A percentile compares a stretch with the other conserved stretches of the same genome.
Evolutionary conservation across 2,888 invertebrate species (phyloP).

Genomic region (Caenorhabditis doughertyi): DNA sequence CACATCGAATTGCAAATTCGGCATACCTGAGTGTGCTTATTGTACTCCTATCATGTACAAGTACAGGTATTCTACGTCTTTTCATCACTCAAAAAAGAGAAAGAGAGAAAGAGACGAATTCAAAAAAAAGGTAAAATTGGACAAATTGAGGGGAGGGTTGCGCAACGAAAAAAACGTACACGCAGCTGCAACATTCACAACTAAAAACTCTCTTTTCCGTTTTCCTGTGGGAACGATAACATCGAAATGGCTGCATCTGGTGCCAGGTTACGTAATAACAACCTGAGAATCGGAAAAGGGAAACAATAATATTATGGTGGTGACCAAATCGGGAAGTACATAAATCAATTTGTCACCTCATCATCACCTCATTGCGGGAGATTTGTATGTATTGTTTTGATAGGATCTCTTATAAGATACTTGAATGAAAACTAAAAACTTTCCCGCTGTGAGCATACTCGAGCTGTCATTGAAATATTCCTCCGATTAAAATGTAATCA

Average conservation of each 20-base stretch:
- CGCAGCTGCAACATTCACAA: conserved; percentile 45
- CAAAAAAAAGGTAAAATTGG: conserved; percentile 25
- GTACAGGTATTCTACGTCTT: conserved; percentile 17
- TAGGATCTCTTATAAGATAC: conserved; percentile 27
- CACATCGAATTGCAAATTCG: conserved; percentile 59
- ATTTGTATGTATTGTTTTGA: conserved; percentile 51
- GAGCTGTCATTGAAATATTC: conserved; percentile 35
- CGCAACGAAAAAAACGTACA: conserved; percentile 37
- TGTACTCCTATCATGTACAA: neutral
- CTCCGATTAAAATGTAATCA: conserved; percentile 59
- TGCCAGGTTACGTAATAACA: conserved; percentile 53
- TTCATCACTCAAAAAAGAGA: conserved; percentile 9
- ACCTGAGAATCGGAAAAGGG: conserved; percentile 24
- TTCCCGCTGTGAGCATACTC: conserved; percentile 27
- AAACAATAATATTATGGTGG: conserved; percentile 33
- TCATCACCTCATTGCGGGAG: conserved; percentile 29
- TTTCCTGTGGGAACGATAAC: conserved; percentile 32
- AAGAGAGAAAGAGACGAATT: conserved; percentile 34
- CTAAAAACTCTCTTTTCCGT: conserved; percentile 12
- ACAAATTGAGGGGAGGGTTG: conserved; percentile 35
- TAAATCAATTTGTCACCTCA: conserved; percentile 62
- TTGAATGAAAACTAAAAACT: neutral
- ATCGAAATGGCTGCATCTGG: conserved; percentile 49
- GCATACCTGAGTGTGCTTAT: conserved; percentile 29
- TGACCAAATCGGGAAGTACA: conserved; percentile 45